Evolutionary conservation across 2,888 invertebrate genomes (phyloP).

Genomic region (Tenodera sinensis): DNA sequence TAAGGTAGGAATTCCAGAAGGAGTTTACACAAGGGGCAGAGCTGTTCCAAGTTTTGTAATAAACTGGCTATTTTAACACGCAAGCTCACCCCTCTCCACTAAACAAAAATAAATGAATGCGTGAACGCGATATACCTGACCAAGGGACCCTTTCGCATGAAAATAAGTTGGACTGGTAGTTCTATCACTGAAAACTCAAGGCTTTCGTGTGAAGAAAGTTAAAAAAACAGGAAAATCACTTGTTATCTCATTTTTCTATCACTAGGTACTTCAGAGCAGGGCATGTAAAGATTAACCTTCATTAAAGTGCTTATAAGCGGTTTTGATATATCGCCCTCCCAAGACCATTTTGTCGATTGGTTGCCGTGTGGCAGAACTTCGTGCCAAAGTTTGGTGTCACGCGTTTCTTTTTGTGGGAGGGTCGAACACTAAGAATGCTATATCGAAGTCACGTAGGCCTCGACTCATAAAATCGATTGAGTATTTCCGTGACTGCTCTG

Average conservation of each 20-base stretch:
- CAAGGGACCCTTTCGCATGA: neutral
- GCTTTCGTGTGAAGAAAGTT: neutral
- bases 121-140: neutral
- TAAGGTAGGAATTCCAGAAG: no score
- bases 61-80: neutral
- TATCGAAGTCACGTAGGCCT: neutral
- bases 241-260: neutral
- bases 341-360: neutral
- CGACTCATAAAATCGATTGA: neutral
- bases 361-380: neutral
- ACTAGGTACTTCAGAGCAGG: neutral
- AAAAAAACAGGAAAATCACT: neutral
- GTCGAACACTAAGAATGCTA: neutral
- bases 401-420: neutral
- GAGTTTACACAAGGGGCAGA: no score
- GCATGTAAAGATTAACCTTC: neutral
- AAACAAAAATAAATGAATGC: neutral
- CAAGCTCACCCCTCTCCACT: neutral
- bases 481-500: neutral
- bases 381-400: neutral
- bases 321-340: neutral
- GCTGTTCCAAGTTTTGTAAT: neutral
- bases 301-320: neutral
- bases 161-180: neutral
- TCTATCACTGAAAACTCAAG: neutral